Percentiles rank a stretch among this genome's conserved stretches.
Evolutionary conservation across 2,113 vertebrate genomes (phyloP).

Genomic region (Tauraco erythrolophus): DNA sequence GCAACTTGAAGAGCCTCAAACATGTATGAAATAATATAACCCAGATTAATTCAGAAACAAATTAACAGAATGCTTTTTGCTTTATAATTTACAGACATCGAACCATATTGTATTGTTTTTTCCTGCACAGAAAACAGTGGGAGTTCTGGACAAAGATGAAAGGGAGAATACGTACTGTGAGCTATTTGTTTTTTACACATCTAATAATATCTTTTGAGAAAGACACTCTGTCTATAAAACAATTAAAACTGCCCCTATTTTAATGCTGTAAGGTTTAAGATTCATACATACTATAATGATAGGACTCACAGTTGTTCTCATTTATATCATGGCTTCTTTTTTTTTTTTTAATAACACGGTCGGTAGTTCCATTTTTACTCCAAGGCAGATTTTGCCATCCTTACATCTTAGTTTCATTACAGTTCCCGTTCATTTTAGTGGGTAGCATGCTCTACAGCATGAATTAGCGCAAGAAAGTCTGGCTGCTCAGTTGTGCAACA

Average conservation of each 20-base stretch:
- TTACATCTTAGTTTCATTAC: slow-evolving; percentile 34
- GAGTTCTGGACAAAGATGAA: slow-evolving; percentile 62
- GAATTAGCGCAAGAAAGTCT: background rate
- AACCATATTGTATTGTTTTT: slow-evolving; percentile 37
- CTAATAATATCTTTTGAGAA: background rate
- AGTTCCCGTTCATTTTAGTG: slow-evolving; percentile 1
- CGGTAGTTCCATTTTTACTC: slow-evolving; percentile 30
- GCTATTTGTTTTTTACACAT: slow-evolving; percentile 27
- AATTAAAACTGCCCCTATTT: background rate
- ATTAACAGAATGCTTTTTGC: slow-evolving; percentile 28
- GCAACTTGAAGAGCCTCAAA: background rate
- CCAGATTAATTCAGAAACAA: slow-evolving; percentile 38
- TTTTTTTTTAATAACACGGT: background rate
- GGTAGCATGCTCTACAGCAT: background rate
- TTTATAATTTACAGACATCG: slow-evolving; percentile 47
- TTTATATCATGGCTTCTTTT: background rate
- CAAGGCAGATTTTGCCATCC: background rate
- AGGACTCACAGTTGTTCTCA: background rate
- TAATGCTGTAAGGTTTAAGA: background rate
- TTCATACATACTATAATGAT: background rate
- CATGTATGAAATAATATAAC: background rate
- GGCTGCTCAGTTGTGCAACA: background rate
- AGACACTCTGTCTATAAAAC: background rate
- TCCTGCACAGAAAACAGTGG: slow-evolving; percentile 19
- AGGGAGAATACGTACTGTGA: background rate